Percentiles rank a stretch among this genome's conserved stretches.
These are phyloP conservation scores for Agriotes lineatus DNA, from an alignment of 2,888 invertebrate genomes.

Conservation along the genomic window DNA sequence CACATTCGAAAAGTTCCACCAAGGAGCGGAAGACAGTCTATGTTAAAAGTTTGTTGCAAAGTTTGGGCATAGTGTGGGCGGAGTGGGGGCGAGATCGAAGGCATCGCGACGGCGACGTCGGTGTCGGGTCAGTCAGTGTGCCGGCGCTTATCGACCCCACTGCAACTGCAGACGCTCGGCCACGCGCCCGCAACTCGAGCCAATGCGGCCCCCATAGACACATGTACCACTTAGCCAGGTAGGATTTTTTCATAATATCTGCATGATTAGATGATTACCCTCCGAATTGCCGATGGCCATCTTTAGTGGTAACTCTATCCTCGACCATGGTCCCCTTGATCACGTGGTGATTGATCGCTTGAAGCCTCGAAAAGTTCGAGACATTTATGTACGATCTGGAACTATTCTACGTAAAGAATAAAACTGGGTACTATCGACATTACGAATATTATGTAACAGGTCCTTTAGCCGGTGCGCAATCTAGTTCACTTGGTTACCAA, in stretches of 20 bases:
- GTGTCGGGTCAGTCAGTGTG: slow-evolving; percentile 63
- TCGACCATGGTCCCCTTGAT: no score
- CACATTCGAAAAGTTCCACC: slow-evolving; percentile 28
- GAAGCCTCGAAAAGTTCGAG: no score
- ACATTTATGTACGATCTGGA: no score
- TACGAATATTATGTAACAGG: no score
- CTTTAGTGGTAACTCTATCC: no score
- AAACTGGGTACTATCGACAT: no score
- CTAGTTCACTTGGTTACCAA: no score
- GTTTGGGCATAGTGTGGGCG: slow-evolving; percentile 48
- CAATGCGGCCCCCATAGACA: slow-evolving; percentile 65
- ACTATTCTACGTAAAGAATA: no score
- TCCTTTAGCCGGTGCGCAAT: no score
- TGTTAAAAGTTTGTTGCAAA: slow-evolving; percentile 38
- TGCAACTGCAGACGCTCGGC: slow-evolving; percentile 54
- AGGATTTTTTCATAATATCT: slow-evolving; percentile 42
- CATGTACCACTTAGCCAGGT: slow-evolving; percentile 63
- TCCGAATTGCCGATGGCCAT: no score
- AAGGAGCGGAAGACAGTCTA: slow-evolving; percentile 23
- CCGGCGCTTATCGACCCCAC: slow-evolving; percentile 60
- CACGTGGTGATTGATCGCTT: no score
- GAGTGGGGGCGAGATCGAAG: slow-evolving; percentile 57
- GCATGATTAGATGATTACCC: slow-evolving; percentile 8
- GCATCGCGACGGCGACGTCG: slow-evolving; percentile 61
- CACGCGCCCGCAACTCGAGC: slow-evolving; percentile 58